Evolutionary conservation across 2,888 invertebrate species (phyloP).

Genomic region (Pharmacophagus antenor): DNA sequence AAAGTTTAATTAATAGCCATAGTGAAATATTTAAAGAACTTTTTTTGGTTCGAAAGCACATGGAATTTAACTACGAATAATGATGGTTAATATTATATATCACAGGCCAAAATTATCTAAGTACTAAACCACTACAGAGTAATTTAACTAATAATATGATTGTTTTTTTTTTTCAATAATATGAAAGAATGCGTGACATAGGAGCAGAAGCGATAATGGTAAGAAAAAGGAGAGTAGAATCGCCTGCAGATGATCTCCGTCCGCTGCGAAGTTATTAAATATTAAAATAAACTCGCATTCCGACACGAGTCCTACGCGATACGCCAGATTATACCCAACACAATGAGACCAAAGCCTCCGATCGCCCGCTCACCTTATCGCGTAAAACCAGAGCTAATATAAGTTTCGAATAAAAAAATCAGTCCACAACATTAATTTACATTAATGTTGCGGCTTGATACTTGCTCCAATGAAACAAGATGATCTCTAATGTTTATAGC

Average conservation of each 20-base stretch:
- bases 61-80: too few species aligned
- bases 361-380: slow-evolving; percentile 72
- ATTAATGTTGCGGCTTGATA: too few species aligned
- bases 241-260: slow-evolving; percentile 72
- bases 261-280: slow-evolving; percentile 78
- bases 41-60: neutral
- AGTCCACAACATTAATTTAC: neutral
- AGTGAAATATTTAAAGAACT: neutral
- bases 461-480: too few species aligned
- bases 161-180: slow-evolving; percentile 53
- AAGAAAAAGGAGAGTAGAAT: slow-evolving; percentile 75
- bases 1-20: neutral
- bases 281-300: slow-evolving; percentile 80
- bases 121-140: neutral
- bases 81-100: too few species aligned
- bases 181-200: slow-evolving; percentile 74
- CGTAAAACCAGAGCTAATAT: slow-evolving; percentile 69
- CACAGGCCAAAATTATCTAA: too few species aligned
- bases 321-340: slow-evolving; percentile 74
- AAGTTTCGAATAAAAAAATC: slow-evolving; percentile 29
- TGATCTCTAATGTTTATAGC: too few species aligned
- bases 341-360: slow-evolving; percentile 71
- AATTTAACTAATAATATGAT: neutral
- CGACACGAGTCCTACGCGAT: slow-evolving; percentile 76
- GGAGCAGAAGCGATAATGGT: slow-evolving; percentile 72